These are phyloP conservation scores for Nemotelus pantherinus DNA, from an alignment of 2,888 invertebrate species.

Conservation along the genomic window DNA sequence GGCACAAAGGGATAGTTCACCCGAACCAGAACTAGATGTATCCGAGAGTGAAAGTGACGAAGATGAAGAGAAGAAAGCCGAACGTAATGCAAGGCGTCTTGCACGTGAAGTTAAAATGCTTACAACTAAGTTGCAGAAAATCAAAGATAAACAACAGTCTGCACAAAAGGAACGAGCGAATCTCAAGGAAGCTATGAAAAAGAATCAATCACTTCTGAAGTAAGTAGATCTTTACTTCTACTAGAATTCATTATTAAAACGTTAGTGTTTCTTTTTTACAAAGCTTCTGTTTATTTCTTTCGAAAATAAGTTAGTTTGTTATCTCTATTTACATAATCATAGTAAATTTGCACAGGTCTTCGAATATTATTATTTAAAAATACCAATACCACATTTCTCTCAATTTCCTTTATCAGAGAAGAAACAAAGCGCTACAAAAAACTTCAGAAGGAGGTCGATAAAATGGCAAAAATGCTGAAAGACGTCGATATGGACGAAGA, in stretches of 20 bases:
- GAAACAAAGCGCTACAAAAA: constrained; percentile 85
- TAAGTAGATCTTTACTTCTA: constrained; percentile 55
- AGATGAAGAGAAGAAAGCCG: constrained; percentile 71
- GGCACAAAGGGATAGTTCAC: constrained; percentile 67
- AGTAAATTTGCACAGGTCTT: too few species aligned
- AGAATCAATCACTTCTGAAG: constrained; percentile 80
- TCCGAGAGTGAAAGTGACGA: constrained; percentile 73
- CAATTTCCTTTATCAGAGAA: constrained; percentile 65
- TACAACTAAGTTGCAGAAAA: constrained; percentile 66
- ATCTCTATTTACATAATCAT: too few species aligned
- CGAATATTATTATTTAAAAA: too few species aligned
- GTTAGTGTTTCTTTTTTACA: not conserved
- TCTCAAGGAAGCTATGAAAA: constrained; percentile 82
- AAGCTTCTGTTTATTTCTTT: not conserved
- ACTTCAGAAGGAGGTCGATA: constrained; percentile 87
- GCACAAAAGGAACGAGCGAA: constrained; percentile 83
- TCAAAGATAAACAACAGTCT: constrained; percentile 73
- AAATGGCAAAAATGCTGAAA: constrained; percentile 89
- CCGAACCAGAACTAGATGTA: constrained; percentile 71
- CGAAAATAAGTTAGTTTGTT: too few species aligned
- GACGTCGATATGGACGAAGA: constrained; percentile 78
- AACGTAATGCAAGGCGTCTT: constrained; percentile 77
- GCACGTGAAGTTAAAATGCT: constrained; percentile 63
- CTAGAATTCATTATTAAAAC: not conserved
- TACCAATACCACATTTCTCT: too few species aligned